Evolutionary conservation across 2,113 vertebrate species (phyloP).

Genomic region (Mobula hypostoma): DNA sequence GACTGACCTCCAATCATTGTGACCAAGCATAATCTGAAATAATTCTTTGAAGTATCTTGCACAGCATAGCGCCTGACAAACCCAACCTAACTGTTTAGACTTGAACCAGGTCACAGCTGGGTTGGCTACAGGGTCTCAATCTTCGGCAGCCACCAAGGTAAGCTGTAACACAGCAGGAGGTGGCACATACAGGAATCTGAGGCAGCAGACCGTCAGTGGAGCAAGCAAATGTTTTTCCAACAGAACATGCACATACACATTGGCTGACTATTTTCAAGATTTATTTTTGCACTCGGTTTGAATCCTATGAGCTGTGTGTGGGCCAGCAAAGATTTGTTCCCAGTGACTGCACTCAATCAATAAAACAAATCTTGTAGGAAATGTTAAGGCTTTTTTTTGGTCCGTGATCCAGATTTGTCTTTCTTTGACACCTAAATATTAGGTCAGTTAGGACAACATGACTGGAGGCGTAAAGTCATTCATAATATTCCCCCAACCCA

Average conservation of each 20-base stretch:
- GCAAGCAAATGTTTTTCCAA: slow-evolving; percentile 41
- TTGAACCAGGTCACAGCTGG: slow-evolving; percentile 33
- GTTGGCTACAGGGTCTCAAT: background rate
- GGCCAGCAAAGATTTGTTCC: slow-evolving; percentile 53
- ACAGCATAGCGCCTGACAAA: background rate
- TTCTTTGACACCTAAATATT: slow-evolving; percentile 14
- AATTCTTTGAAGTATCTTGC: slow-evolving; percentile 30
- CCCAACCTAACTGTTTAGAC: slow-evolving; percentile 39
- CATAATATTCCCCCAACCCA: background rate
- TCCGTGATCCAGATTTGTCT: background rate
- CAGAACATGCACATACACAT: slow-evolving; percentile 48
- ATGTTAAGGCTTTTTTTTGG: slow-evolving; percentile 47
- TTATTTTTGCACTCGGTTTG: slow-evolving; percentile 75
- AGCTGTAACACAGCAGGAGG: slow-evolving; percentile 40
- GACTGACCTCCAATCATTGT: slow-evolving; percentile 43
- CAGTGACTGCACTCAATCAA: background rate
- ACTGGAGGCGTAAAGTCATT: background rate
- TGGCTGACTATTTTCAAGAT: slow-evolving; percentile 59
- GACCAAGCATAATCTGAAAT: background rate
- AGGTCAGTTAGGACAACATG: background rate
- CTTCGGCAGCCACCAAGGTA: background rate
- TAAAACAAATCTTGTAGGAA: slow-evolving; percentile 67
- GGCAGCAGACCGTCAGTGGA: background rate
- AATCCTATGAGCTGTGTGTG: slow-evolving; percentile 67
- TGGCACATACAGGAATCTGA: slow-evolving; percentile 9